These are phyloP conservation scores for Aulostomus chinensis DNA, from an alignment of 2,797 vertebrate genomes.

Conservation along the genomic window DNA sequence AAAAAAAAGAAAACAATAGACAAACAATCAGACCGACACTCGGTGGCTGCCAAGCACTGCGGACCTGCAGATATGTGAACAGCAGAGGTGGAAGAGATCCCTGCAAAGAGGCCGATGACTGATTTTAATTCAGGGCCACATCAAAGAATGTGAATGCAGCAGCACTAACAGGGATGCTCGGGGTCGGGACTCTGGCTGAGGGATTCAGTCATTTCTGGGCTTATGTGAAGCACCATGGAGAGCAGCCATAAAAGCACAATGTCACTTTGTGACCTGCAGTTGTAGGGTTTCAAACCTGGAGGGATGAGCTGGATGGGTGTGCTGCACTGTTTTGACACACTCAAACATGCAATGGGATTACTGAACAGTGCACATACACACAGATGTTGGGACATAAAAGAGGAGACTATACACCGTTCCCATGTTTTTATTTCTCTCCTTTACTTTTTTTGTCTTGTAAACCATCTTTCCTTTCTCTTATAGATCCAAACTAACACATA, in stretches of 20 bases:
- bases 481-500: slow-evolving; percentile 7
- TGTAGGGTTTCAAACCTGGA: slow-evolving; percentile 61
- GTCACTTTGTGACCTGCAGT: slow-evolving; percentile 76
- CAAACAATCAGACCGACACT: slow-evolving; percentile 50
- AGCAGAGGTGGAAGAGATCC: slow-evolving; percentile 73
- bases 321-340: slow-evolving; percentile 58
- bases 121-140: slow-evolving; percentile 75
- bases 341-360: slow-evolving; percentile 40
- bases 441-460: slow-evolving; percentile 1
- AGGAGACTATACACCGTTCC: slow-evolving; percentile 5
- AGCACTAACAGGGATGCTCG: slow-evolving; percentile 75
- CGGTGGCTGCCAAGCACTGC: slow-evolving; percentile 41
- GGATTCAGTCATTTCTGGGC: slow-evolving; percentile 81
- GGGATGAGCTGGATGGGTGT: slow-evolving; percentile 54
- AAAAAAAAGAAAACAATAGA: slow-evolving; percentile 43
- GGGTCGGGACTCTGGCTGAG: slow-evolving; percentile 78
- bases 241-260: slow-evolving; percentile 80
- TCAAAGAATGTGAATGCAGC: slow-evolving; percentile 81
- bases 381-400: slow-evolving; percentile 17
- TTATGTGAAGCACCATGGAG: slow-evolving; percentile 79
- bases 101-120: slow-evolving; percentile 74
- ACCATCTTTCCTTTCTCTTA: background rate
- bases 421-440: background rate
- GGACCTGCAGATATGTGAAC: slow-evolving; percentile 71
- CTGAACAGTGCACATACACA: slow-evolving; percentile 22